These are phyloP conservation scores for Penaeus japonicus DNA, from an alignment of 1,140 invertebrate genomes.

Conservation along the genomic window DNA sequence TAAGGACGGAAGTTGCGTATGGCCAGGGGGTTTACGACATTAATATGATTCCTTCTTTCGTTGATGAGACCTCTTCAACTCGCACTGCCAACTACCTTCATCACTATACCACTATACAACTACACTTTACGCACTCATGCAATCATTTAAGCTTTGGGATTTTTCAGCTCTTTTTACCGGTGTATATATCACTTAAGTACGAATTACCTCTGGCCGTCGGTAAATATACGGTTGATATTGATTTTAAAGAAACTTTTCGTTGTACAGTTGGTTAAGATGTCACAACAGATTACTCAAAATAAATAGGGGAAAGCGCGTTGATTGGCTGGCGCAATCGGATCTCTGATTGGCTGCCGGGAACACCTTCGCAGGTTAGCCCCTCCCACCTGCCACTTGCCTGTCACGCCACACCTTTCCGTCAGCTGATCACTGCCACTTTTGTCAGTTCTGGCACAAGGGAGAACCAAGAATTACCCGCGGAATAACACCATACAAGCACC, in stretches of 20 bases:
- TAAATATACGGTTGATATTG: too few relatives aligned
- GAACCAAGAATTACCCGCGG: not conserved
- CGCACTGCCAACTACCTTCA: slow-evolving; percentile 15
- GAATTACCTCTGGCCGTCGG: too few relatives aligned
- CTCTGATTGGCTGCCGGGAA: slow-evolving; percentile 43
- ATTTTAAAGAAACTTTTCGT: too few relatives aligned
- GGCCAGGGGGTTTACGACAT: slow-evolving; percentile 31
- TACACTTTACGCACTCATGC: not conserved
- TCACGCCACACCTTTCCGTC: slow-evolving; percentile 46
- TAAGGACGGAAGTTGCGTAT: slow-evolving; percentile 26
- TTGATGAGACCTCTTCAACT: slow-evolving; percentile 48
- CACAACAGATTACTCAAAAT: slow-evolving; percentile 28
- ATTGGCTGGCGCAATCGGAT: slow-evolving; percentile 35
- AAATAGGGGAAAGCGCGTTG: slow-evolving; percentile 23
- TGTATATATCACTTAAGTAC: too few relatives aligned
- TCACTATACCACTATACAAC: not conserved
- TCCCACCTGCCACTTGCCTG: slow-evolving; percentile 40
- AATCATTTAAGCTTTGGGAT: not conserved
- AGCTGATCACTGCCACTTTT: not conserved
- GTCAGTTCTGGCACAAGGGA: not conserved
- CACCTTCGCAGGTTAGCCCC: slow-evolving; percentile 39
- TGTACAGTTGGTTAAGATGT: not conserved
- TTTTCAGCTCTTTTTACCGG: not conserved
- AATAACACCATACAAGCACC: slow-evolving; percentile 18
- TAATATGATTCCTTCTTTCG: slow-evolving; percentile 37